Evolutionary conservation across 2,888 invertebrate genomes (phyloP).

Genomic region (Mesoligia furuncula): DNA sequence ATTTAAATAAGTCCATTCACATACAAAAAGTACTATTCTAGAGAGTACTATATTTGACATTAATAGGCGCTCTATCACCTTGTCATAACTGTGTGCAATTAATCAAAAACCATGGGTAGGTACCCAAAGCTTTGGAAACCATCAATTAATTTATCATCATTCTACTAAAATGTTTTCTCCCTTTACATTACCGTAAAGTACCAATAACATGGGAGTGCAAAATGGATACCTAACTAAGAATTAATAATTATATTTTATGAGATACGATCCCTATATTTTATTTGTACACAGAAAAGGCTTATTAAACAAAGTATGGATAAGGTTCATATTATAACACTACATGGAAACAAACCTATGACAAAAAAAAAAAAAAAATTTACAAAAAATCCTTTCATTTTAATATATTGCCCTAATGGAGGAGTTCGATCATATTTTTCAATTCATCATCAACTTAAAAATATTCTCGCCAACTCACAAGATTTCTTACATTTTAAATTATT

Average conservation of each 20-base stretch:
- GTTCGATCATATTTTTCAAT: neutral
- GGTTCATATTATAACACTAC: neutral
- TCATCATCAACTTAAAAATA: neutral
- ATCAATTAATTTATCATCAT: neutral
- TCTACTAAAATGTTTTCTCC: conserved; percentile 6
- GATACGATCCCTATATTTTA: conserved; percentile 2
- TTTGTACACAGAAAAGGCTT: conserved; percentile 20
- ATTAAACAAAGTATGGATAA: conserved; percentile 11
- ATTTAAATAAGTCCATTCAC: neutral
- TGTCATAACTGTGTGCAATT: conserved; percentile 22
- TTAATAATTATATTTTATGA: neutral
- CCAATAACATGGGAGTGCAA: neutral
- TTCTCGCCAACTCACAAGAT: neutral
- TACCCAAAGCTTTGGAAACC: conserved; percentile 16
- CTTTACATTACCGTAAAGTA: neutral
- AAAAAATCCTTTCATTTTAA: conserved; percentile 2
- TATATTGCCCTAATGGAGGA: conserved; percentile 27
- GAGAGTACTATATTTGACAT: neutral
- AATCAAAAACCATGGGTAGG: conserved; percentile 10
- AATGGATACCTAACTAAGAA: conserved; percentile 3
- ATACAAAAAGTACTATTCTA: neutral
- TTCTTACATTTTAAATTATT: neutral
- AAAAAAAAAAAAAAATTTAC: neutral
- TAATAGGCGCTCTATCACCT: neutral
- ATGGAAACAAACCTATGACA: neutral